phyloP scores from a whole-genome alignment of 64 coral and sea anemone genomes.

The Astreopora myriophthalma region DNA sequence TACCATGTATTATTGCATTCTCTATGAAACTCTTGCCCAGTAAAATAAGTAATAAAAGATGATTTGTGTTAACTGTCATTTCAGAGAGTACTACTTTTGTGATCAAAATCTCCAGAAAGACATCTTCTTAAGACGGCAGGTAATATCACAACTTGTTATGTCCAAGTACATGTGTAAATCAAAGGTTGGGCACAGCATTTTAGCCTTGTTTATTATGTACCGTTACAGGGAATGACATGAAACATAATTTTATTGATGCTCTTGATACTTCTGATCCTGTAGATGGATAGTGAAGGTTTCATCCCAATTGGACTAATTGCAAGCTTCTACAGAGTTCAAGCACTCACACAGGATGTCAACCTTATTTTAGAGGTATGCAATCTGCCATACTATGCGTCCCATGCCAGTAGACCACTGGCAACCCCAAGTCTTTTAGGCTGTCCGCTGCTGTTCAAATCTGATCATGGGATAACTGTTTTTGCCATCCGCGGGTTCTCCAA shows the following conservation, averaged over 20 bases:
- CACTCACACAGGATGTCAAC: slow-evolving; percentile 89
- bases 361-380: slow-evolving; percentile 85
- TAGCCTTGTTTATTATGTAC: no score
- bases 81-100: slow-evolving; percentile 98
- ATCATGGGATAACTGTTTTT: no score
- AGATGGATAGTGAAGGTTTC: slow-evolving; percentile 97
- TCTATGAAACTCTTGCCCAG: not conserved
- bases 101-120: slow-evolving; percentile 91
- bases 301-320: slow-evolving; percentile 93
- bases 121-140: slow-evolving; percentile 96
- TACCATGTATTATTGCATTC: no score
- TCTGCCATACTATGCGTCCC: no score
- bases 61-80: slow-evolving; percentile 2
- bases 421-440: no score
- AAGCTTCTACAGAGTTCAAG: slow-evolving; percentile 99
- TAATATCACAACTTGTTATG: not conserved
- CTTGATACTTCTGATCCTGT: not conserved
- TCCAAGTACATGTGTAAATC: not conserved
- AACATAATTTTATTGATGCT: not conserved
- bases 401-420: no score
- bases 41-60: not conserved
- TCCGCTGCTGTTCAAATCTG: no score
- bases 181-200: no score
- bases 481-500: no score
- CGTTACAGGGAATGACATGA: no score